These are phyloP conservation scores for Melangyna quadrimaculata DNA, from an alignment of 2,888 invertebrate species.

Conservation along the genomic window DNA sequence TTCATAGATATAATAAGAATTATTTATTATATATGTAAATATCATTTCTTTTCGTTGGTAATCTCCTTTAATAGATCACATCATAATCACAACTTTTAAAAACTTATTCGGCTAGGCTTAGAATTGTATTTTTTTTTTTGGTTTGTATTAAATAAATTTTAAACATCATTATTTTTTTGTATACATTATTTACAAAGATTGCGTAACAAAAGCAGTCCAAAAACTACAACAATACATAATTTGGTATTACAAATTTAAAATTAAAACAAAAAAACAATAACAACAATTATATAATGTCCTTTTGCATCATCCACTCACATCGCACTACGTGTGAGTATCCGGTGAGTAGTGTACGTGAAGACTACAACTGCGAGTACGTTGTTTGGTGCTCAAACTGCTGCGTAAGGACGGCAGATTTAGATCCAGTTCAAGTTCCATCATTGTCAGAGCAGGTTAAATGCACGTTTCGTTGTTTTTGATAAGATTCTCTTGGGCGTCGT, in stretches of 20 bases:
- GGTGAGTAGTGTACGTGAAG: slow-evolving; percentile 59
- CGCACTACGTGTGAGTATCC: slow-evolving; percentile 48
- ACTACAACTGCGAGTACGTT: slow-evolving; percentile 33
- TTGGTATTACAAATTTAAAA: slow-evolving; percentile 19
- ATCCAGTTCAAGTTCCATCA: slow-evolving; percentile 37
- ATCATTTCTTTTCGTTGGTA: slow-evolving; percentile 56
- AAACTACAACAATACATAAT: slow-evolving; percentile 34
- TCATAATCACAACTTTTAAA: slow-evolving; percentile 70
- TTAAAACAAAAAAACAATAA: not conserved
- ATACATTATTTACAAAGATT: slow-evolving; percentile 57
- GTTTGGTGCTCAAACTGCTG: slow-evolving; percentile 22
- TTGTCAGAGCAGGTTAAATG: slow-evolving; percentile 75
- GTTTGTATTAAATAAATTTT: not conserved
- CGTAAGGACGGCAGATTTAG: slow-evolving; percentile 22
- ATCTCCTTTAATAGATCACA: slow-evolving; percentile 60
- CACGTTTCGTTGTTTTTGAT: slow-evolving; percentile 78
- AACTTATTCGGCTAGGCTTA: slow-evolving; percentile 54
- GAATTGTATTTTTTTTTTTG: not conserved
- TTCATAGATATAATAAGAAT: not conserved
- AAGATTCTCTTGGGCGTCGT: slow-evolving; percentile 75
- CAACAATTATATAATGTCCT: slow-evolving; percentile 18
- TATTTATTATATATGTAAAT: slow-evolving; percentile 42
- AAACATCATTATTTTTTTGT: slow-evolving; percentile 35
- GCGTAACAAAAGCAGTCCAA: slow-evolving; percentile 68
- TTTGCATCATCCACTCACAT: not conserved